Percentiles rank a stretch among this genome's conserved stretches.
Conservation (phyloP, 2,113 vertebrate genomes). For the Otis tarda region DNA sequence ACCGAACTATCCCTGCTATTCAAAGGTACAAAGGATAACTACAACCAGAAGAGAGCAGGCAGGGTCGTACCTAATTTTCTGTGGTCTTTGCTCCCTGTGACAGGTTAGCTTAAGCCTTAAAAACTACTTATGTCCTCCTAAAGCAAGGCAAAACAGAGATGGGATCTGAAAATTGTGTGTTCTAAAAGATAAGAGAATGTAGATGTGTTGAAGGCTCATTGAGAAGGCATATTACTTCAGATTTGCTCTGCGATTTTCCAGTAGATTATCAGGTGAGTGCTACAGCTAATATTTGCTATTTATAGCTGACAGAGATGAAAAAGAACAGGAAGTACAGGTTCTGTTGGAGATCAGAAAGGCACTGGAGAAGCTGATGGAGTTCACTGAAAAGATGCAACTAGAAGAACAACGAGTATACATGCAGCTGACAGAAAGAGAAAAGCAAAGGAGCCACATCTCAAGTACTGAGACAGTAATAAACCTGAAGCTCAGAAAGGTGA, state of each 20-base stretch:
- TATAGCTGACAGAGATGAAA: slow-evolving; percentile 82
- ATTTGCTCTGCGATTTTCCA: neutral
- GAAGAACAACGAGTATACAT: slow-evolving; percentile 57
- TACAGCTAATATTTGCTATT: neutral
- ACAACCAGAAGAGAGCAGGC: neutral
- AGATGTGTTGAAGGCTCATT: neutral
- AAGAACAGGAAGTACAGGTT: slow-evolving; percentile 77
- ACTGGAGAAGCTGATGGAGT: slow-evolving; percentile 77
- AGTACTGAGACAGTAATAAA: neutral
- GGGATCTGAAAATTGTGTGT: neutral
- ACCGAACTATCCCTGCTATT: neutral
- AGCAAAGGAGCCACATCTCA: neutral
- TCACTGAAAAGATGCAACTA: slow-evolving; percentile 71
- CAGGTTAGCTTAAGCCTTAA: neutral
- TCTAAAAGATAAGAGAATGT: neutral
- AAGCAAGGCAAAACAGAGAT: neutral
- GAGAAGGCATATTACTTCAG: neutral
- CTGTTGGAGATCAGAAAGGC: slow-evolving; percentile 67
- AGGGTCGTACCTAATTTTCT: neutral
- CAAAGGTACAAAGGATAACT: slow-evolving; percentile 47
- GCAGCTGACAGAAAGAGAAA: slow-evolving; percentile 36
- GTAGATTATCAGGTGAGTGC: neutral
- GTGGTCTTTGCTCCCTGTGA: neutral
- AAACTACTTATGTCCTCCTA: neutral
- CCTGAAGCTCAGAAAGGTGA: slow-evolving; percentile 44